phyloP scores from a whole-genome alignment of 2,888 invertebrate genomes.

The Caenorhabditis virilis region DNA sequence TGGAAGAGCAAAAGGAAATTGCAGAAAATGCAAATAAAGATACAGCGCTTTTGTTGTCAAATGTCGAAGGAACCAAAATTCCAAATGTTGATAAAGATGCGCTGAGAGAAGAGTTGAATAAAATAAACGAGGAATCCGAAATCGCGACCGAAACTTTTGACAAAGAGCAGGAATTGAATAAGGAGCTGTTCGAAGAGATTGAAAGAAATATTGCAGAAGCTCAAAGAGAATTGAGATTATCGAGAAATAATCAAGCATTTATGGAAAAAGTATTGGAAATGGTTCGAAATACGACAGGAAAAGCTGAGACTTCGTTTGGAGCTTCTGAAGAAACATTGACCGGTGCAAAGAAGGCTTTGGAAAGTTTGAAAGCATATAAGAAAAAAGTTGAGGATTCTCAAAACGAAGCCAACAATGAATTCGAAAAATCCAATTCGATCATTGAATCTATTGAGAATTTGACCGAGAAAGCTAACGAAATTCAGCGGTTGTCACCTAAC shows the following conservation, averaged over 20 bases:
- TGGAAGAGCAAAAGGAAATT: constrained; percentile 69
- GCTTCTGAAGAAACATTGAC: constrained; percentile 82
- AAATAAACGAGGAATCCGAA: constrained; percentile 68
- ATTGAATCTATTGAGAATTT: too few relatives aligned
- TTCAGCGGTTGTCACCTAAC: too few relatives aligned
- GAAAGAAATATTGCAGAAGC: constrained; percentile 74
- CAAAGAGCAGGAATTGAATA: constrained; percentile 75
- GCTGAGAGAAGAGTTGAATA: constrained; percentile 76
- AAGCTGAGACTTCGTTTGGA: constrained; percentile 83
- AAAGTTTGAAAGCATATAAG: constrained; percentile 81
- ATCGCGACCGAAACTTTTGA: constrained; percentile 75
- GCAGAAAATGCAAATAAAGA: constrained; percentile 82
- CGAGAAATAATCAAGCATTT: constrained; percentile 76
- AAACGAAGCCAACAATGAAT: constrained; percentile 80
- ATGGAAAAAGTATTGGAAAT: constrained; percentile 82
- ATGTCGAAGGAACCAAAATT: constrained; percentile 80
- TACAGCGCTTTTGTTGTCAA: constrained; percentile 80
- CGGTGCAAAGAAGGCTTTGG: constrained; percentile 81
- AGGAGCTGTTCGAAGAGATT: constrained; percentile 69
- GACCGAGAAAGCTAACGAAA: constrained; percentile 75
- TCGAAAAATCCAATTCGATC: constrained; percentile 80
- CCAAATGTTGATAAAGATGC: constrained; percentile 77
- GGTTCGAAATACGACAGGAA: constrained; percentile 76
- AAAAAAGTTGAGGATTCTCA: constrained; percentile 85
- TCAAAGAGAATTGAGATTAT: constrained; percentile 72